Conservation (phyloP, 2,797 vertebrate genomes). For the Taenioides sp. region DNA sequence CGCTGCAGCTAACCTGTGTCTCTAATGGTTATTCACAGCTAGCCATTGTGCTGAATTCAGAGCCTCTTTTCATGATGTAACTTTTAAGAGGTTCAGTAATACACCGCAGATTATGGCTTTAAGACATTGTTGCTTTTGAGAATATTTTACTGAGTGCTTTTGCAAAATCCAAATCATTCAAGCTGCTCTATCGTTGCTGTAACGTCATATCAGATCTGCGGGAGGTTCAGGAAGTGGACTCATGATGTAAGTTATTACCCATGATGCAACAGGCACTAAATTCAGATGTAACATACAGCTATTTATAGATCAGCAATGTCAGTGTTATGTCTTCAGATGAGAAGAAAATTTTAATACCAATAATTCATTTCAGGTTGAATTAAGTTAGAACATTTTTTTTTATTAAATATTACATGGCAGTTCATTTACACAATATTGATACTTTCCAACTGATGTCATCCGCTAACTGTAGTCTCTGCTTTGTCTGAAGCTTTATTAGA, state of each 20-base stretch:
- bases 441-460: no score
- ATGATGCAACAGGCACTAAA: neutral
- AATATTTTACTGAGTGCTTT: neutral
- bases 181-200: constrained; percentile 3
- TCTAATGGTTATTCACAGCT: constrained; percentile 25
- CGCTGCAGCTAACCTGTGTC: neutral
- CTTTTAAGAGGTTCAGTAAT: constrained; percentile 27
- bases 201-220: neutral
- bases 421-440: no score
- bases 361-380: no score
- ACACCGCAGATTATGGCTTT: constrained; percentile 13
- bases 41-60: constrained; percentile 20
- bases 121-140: constrained; percentile 10
- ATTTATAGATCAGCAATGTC: neutral
- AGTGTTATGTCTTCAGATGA: neutral
- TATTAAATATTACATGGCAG: no score
- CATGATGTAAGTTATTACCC: neutral
- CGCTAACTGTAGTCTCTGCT: no score
- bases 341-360: no score
- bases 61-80: constrained; percentile 31
- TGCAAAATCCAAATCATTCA: constrained; percentile 13
- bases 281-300: neutral
- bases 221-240: neutral
- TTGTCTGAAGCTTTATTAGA: no score
- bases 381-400: no score